Base-by-base conservation (phyloP, 23 tunicate genomes). In the Styela plicata region DNA sequence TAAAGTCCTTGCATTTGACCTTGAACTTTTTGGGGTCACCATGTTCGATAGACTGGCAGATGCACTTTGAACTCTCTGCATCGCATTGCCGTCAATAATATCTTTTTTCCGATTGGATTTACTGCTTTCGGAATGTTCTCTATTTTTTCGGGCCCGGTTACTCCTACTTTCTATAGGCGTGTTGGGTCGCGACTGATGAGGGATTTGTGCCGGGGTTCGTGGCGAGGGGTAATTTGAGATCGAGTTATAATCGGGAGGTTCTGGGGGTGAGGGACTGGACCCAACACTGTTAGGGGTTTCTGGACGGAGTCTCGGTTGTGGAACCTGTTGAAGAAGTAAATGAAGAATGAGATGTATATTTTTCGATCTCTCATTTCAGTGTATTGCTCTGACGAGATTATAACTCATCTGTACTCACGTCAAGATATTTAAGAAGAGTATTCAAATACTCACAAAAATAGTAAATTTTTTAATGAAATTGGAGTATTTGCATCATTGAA, bases 221-320 rank as follows among this genome's bases (percentile, higher is more conserved):
- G 77, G 77, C 2, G 77, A 71, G 24, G 77, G 34, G 34, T 71
- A 34, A 5, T 18, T 71, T 21, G 32, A 36, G 77, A 71, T 34
- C 18, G 34, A 3, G 77, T 34, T 21, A 32, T 71, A 33, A 21
- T 30, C 24, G 24, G 35, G 77, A 7, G 77, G 77, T 71, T 71
- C 80, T 7, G 80, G 80, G 3, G 80, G 80, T 2, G 80, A 75
- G 24, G 80, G 80, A 36, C 80, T 75, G 3, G 80, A 75, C 3
- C 80, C 80, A 52, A 75, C 63, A 52, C 80, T 75, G 63, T 75
- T 75, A 2, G 80, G 80, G 24, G 80, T 75, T 75, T 75, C 80
- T 36, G 80, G 80, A 37, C 80, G 64, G 23, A 52, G 34, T 52
- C 80, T 34, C 35, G 63, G 64, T 13, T 7, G 57, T 44, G 7